These are phyloP conservation scores for Drosophila melanosoma DNA, from an alignment of 2,888 invertebrate genomes.

Conservation along the genomic window DNA sequence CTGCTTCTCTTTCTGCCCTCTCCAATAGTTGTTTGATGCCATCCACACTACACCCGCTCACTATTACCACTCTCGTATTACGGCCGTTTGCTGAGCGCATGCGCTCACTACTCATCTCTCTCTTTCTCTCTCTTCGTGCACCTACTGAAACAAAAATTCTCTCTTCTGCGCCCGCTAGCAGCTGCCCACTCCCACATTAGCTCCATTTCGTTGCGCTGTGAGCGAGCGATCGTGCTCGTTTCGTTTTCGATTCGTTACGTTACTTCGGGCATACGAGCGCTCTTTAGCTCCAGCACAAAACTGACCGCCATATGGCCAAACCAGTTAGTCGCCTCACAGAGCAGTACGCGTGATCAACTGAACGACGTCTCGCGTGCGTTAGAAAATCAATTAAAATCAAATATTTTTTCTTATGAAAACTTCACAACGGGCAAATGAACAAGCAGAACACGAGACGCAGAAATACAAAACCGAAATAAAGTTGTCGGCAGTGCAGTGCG, in stretches of 20 bases:
- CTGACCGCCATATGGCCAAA: conserved; percentile 72
- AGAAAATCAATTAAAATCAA: conserved; percentile 18
- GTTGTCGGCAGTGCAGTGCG: conserved; percentile 47
- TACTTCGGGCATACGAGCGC: conserved; percentile 17
- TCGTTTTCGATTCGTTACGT: conserved; percentile 16
- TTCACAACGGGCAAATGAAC: conserved; percentile 34
- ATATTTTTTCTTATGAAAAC: conserved; percentile 17
- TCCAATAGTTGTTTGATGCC: background rate
- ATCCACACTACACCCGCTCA: background rate
- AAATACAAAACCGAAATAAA: conserved; percentile 42
- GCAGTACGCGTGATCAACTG: conserved; percentile 44
- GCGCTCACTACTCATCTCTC: background rate
- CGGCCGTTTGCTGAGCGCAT: background rate
- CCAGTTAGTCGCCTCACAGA: conserved; percentile 80
- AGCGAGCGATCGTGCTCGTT: conserved; percentile 17
- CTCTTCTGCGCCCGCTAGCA: background rate
- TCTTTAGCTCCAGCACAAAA: conserved; percentile 58
- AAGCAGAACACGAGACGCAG: conserved; percentile 11
- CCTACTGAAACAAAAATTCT: background rate
- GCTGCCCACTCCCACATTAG: background rate
- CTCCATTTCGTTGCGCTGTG: conserved; percentile 26
- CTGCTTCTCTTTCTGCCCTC: background rate
- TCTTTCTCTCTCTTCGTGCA: background rate
- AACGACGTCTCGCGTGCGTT: conserved; percentile 17
- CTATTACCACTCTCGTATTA: background rate